Conservation (phyloP, 30 jellyfish, hydroid and myxozoan genomes). For the Thelohanellus kitauei region DNA sequence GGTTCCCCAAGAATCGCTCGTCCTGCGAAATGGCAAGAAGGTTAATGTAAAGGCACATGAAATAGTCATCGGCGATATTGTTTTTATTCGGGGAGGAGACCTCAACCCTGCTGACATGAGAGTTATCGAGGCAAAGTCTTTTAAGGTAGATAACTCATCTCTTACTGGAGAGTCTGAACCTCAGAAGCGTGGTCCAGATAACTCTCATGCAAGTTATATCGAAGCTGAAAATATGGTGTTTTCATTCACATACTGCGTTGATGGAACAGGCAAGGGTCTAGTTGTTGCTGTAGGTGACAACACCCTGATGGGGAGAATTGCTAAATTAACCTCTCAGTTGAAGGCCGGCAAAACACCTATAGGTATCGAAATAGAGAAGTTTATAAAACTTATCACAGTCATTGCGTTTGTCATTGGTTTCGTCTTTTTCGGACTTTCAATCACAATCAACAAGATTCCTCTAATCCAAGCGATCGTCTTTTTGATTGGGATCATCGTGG, state of each 20-base stretch:
- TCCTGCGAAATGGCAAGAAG: slow-evolving; percentile 2
- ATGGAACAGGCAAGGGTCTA: slow-evolving; percentile 2
- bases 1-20: slow-evolving; percentile 3
- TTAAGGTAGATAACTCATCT: slow-evolving; percentile 4
- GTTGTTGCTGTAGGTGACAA: slow-evolving; percentile 1
- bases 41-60: not conserved
- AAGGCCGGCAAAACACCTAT: slow-evolving; percentile 2
- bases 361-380: slow-evolving; percentile 1
- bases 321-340: not conserved
- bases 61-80: slow-evolving; percentile 3
- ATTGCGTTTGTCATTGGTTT: slow-evolving; percentile 3
- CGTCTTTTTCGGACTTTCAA: not conserved
- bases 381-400: slow-evolving; percentile 1
- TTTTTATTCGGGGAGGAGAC: not conserved
- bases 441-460: not conserved
- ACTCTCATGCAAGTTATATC: slow-evolving; percentile 1
- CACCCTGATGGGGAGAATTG: slow-evolving; percentile 4
- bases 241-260: slow-evolving; percentile 1
- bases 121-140: slow-evolving; percentile 1
- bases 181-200: slow-evolving; percentile 1
- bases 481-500: slow-evolving; percentile 3
- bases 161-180: slow-evolving; percentile 5
- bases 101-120: slow-evolving; percentile 2
- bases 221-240: slow-evolving; percentile 1
- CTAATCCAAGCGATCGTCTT: slow-evolving; percentile 1